Evolutionary conservation across 2,888 invertebrate genomes (phyloP), one percentile per base, ranked within the genome.

Genomic region (Temnothorax unifasciatus): DNA sequence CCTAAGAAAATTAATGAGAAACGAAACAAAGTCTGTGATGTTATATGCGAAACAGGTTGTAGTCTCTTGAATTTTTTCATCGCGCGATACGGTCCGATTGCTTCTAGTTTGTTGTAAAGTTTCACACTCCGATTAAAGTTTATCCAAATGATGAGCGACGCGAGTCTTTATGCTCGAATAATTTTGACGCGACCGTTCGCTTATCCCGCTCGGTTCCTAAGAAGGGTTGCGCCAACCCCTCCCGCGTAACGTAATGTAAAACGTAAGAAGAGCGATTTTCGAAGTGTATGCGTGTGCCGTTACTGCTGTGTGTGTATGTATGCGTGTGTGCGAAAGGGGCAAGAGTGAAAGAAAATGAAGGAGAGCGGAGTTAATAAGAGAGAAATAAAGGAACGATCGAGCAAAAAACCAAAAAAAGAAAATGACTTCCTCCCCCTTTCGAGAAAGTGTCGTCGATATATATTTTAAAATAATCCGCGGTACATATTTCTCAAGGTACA

Each of bases 161-260:
- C 54, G 71, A 75, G 34, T 76, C 64, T 77, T 57, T 75, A 87
- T 61, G 38, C 25, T 77, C 18, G 47, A 77, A 18, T 66, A 64
- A 57, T 57, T 54, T n/a, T n/a, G n/a, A 73, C 84, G 84, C 84
- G 85, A 85, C 83, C 86, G 71, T 81, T 90, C 71, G 89, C 88
- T 89, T 89, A 90, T 91, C 91, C 90, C 91, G 91, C 88, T 92
- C 91, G 91, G 93, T 93, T 93, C 93, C 93, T 93, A 93, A 88
- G 88, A 89, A 89, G 88, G 88, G 86, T 86, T 82, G 90, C 81
- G 85, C 61, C 87, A 25, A 68, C 41, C 82, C 68, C 25, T 52
- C 25, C 71, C 29, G 41, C 25, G 69, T 68, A 64, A 75, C 18
- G 47, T 82, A 66, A 63, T 77, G n/a, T 38, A 41, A 76, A 66